Percentiles rank a stretch among this genome's conserved stretches.
These are phyloP conservation scores for Ginglymostoma cirratum DNA, from an alignment of 2,113 vertebrate species.

Conservation along the genomic window DNA sequence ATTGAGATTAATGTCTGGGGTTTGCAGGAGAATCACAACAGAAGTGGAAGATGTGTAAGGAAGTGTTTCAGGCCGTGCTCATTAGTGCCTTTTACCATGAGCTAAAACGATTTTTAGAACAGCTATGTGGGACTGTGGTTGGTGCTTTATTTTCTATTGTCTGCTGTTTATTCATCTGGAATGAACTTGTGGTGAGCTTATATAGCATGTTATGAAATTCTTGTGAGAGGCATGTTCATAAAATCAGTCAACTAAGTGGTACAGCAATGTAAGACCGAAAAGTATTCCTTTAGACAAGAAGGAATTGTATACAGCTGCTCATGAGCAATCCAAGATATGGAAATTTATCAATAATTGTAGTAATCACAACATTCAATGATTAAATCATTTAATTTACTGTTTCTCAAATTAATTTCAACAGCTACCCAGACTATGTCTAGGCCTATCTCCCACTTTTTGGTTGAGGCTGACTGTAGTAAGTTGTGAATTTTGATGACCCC, in stretches of 20 bases:
- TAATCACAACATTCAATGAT: background rate
- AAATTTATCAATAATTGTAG: background rate
- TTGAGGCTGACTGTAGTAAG: background rate
- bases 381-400: background rate
- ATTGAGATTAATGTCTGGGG: too few species aligned
- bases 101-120: background rate
- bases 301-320: background rate
- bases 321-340: background rate
- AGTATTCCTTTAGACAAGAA: background rate
- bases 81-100: background rate
- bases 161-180: background rate
- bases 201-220: background rate
- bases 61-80: too few species aligned
- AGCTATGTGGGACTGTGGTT: background rate
- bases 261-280: background rate
- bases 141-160: background rate
- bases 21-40: too few species aligned
- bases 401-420: background rate
- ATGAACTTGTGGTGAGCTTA: background rate
- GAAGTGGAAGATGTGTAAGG: too few species aligned
- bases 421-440: background rate
- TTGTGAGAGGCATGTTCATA: background rate
- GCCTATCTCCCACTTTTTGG: background rate
- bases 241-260: background rate
- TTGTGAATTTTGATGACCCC: background rate